Base-by-base conservation (phyloP, 2,113 vertebrate species). In the Sander vitreus region DNA sequence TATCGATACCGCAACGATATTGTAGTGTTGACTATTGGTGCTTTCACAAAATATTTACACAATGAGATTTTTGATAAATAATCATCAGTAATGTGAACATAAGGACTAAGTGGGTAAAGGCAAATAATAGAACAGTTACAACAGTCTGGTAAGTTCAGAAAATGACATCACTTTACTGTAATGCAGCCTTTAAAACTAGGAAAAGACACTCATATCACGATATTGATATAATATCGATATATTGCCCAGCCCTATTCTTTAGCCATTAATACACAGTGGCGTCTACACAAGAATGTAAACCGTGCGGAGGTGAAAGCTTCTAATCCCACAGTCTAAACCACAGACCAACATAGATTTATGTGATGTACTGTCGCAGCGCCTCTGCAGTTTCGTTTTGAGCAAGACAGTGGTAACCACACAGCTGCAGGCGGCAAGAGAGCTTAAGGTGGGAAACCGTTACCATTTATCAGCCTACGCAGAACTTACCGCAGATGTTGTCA, bases 401-500 rank as follows among this genome's bases (percentile, higher is more conserved):
- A 43, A 55, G 25, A 48, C 18, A 8, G 16, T 4, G 2, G 16
- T 53, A 78, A 85, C 55, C 79, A 19, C 85, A 76, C 10, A 10
- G 21, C 67, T 64, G 53, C 23, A 59, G 15, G 3, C 11, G 16
- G 13, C 9, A 18, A n/a, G 3, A 25, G 11, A 23, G 43, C 16
- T 2, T 21, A 21, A 23, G n/a, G 16, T 18, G 53, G 54, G 54
- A 72, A 70, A 5, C 10, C 4, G 25, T 60, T 23, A 25, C 9
- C 48, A 14, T 47, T 54, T 0, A 10, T 6, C 30, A 0, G 36
- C 55, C 62, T 23, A 47, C 78, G 16, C 62, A 63, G 0, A 23
- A 93, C 94, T 92, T 19, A 96, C 95, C 91, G 23, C 95, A 96
- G 19, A 21, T 30, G 7, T 21, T 79, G 73, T 96, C 92, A 1